Base-by-base conservation (phyloP, 23 tunicate species). In the Styela clava region DNA sequence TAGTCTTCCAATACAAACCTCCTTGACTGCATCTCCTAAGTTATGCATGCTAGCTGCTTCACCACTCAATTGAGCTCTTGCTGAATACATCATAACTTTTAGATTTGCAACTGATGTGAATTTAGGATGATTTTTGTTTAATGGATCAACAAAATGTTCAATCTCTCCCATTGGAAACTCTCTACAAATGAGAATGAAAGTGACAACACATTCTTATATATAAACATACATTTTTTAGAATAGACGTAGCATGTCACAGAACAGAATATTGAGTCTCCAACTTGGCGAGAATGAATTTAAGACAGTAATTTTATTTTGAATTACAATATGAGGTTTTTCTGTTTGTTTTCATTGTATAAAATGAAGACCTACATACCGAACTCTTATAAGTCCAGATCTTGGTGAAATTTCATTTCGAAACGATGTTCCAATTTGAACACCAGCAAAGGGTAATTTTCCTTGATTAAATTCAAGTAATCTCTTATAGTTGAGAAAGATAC, bases 141-240 rank as follows among this genome's bases (percentile, higher is more conserved):
- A n/a, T 24, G 99, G 99, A 74, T 95, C 99, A 44, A 86, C 84
- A 79, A 95, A 95, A 79, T 95, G 89, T 44, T 95, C 99, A 36
- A 95, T 95, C 78, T 95, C 99, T 34, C 87, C 99, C 93, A 95
- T 83, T 81, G 91, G 92, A 74, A 95, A 95, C 79, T 95, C 99
- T 29, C 99, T 79, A 1, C 16, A 68, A 68, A 68, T 16, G 1
- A 74, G 23, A 74, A 20, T 33, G 32, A n/a, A n/a, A n/a, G n/a
- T n/a, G n/a, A n/a, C n/a, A n/a, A 61, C 0, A 61, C 82, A 78
- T 21, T 0, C 22, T 61, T 61, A 21, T 22, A 61, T 61, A 21
- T 0, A 61, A 61, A 0, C 64, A 61, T 56, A 56, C n/a, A 61
- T 22, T 25, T 69, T 69, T 69, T 25, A 1, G 20, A 27, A 69